Evolutionary conservation across 2,113 vertebrate species (phyloP).

Genomic region (Diglossa brunneiventris): DNA sequence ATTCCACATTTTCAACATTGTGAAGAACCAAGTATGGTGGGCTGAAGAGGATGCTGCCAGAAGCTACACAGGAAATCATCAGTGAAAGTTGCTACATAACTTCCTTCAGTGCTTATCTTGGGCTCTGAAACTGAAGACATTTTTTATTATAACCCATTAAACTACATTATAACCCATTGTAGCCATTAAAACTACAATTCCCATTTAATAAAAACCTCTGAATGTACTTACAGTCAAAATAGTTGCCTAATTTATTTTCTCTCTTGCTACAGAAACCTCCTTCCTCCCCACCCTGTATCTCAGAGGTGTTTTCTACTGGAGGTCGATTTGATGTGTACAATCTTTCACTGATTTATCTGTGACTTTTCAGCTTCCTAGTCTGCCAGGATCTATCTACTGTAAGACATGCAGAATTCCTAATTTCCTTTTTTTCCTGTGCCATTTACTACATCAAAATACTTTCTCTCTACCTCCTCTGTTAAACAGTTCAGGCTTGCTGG

Average conservation of each 20-base stretch:
- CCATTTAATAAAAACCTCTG: background rate
- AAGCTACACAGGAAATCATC: background rate
- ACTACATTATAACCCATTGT: background rate
- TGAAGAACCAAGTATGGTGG: background rate
- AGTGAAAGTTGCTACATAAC: background rate
- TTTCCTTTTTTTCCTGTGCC: background rate
- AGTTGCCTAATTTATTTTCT: background rate
- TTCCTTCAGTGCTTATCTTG: background rate
- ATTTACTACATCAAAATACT: background rate
- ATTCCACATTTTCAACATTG: background rate
- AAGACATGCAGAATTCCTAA: background rate
- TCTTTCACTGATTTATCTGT: background rate
- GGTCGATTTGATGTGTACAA: background rate
- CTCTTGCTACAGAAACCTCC: background rate
- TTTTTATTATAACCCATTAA: background rate
- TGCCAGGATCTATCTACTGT: background rate
- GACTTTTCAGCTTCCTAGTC: background rate
- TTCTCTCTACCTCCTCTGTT: background rate
- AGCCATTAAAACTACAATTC: conserved; percentile 4
- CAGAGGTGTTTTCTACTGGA: background rate
- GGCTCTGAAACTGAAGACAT: background rate
- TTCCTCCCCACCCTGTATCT: background rate
- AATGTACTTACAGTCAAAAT: background rate
- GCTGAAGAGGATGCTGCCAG: background rate
- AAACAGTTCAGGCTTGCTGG: background rate